These are phyloP conservation scores for Leucophenga maculata DNA, from an alignment of 2,888 invertebrate genomes.

Conservation along the genomic window DNA sequence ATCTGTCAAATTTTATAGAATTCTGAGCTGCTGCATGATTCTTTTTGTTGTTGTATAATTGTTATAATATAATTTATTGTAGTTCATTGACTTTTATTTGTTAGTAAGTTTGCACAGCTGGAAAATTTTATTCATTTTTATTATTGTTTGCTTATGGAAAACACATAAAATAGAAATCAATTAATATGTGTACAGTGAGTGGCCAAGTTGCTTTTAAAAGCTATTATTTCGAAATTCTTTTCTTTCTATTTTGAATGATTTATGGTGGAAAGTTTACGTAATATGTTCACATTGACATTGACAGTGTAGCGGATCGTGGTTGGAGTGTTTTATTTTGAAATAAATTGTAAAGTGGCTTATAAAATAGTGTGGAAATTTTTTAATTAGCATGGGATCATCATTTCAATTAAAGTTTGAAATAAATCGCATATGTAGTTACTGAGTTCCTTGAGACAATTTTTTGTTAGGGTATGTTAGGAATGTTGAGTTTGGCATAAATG, in stretches of 20 bases:
- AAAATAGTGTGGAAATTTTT: too few species aligned
- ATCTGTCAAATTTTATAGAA: too few species aligned
- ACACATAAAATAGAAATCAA: background rate
- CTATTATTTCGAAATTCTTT: background rate
- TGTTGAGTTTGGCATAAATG: too few species aligned
- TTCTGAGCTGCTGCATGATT: too few species aligned
- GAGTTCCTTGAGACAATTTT: too few species aligned
- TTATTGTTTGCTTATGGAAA: background rate
- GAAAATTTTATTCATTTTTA: background rate
- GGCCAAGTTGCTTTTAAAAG: background rate
- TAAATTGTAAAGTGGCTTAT: too few species aligned
- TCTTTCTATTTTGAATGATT: background rate
- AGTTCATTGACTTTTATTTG: conserved; percentile 11
- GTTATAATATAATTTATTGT: conserved; percentile 14
- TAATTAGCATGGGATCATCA: too few species aligned
- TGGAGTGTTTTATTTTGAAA: too few species aligned
- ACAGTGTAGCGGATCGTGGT: too few species aligned
- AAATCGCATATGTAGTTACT: too few species aligned
- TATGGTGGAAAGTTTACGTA: background rate
- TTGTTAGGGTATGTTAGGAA: too few species aligned
- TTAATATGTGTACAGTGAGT: background rate
- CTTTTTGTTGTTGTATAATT: conserved; percentile 13
- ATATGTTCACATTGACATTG: conserved; percentile 6
- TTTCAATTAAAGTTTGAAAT: too few species aligned
- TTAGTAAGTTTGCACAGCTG: background rate